Conservation (phyloP, 2,888 invertebrate species). For the Molanna angustata region DNA sequence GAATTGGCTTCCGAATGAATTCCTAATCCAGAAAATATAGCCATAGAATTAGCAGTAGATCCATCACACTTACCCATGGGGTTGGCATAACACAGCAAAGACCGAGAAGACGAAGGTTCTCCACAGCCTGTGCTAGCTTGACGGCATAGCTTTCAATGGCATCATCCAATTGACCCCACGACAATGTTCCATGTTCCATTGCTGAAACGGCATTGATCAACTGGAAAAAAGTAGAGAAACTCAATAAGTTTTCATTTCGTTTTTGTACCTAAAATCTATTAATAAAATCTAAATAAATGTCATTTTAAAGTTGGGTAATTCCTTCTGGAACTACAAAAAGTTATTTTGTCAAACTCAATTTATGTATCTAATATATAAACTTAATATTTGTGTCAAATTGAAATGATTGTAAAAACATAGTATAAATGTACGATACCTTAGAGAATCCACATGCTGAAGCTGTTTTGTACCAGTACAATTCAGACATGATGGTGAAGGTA, state of each 20-base stretch:
- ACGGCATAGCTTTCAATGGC: conserved; percentile 29
- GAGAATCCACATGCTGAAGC: conserved; percentile 29
- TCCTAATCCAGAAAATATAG: too few relatives aligned
- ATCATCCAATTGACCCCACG: conserved; percentile 13
- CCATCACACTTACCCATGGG: conserved; percentile 27
- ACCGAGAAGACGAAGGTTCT: conserved; percentile 30
- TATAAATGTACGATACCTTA: conserved; percentile 17
- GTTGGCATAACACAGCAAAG: conserved; percentile 28
- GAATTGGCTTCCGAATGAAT: too few relatives aligned
- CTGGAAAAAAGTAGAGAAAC: conserved; percentile 10
- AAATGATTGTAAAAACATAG: too few relatives aligned
- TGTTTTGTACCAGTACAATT: conserved; percentile 29
- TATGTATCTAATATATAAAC: background rate
- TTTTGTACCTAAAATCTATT: too few relatives aligned
- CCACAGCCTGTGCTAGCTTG: conserved; percentile 28
- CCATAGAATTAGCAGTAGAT: too few relatives aligned
- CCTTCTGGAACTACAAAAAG: background rate
- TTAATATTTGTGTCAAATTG: too few relatives aligned
- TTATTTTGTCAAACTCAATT: background rate
- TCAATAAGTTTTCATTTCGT: too few relatives aligned
- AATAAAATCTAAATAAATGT: too few relatives aligned
- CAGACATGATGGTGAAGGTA: conserved; percentile 27
- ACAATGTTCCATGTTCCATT: conserved; percentile 5
- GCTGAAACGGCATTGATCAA: conserved; percentile 28
- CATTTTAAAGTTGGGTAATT: too few relatives aligned